Evolutionary conservation across 2,797 vertebrate species (phyloP).

Genomic region (Australoheros facetus): DNA sequence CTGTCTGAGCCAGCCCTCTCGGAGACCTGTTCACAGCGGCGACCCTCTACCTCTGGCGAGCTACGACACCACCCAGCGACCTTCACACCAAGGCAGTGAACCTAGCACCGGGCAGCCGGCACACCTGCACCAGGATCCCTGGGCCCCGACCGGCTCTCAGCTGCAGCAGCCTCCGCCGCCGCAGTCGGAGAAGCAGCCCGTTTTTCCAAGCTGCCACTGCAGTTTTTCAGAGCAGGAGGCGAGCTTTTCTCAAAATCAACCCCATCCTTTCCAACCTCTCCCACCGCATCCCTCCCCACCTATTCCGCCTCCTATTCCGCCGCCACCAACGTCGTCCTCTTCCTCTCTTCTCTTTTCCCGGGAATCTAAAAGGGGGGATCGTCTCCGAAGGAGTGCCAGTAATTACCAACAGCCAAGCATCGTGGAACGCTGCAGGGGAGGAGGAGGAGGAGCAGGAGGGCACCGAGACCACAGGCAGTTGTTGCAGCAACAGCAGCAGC

Average conservation of each 20-base stretch:
- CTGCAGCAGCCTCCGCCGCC: slow-evolving; percentile 52
- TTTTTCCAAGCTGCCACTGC: slow-evolving; percentile 80
- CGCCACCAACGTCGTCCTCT: slow-evolving; percentile 71
- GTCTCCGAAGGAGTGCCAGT: slow-evolving; percentile 74
- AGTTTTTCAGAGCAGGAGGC: slow-evolving; percentile 77
- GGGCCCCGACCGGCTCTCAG: slow-evolving; percentile 74
- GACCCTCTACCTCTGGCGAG: slow-evolving; percentile 71
- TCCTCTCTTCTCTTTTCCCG: slow-evolving; percentile 73
- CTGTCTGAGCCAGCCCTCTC: slow-evolving; percentile 74
- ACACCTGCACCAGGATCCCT: slow-evolving; percentile 75
- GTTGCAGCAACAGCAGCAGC: slow-evolving; percentile 77
- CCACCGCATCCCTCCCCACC: slow-evolving; percentile 78
- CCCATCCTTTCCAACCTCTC: slow-evolving; percentile 63
- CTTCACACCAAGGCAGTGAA: slow-evolving; percentile 56
- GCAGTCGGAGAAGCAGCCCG: slow-evolving; percentile 68
- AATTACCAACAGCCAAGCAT: slow-evolving; percentile 78
- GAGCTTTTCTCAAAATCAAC: slow-evolving; percentile 67
- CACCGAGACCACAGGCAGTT: slow-evolving; percentile 79
- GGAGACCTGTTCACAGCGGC: slow-evolving; percentile 70
- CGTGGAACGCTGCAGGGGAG: slow-evolving; percentile 79
- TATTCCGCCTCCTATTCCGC: slow-evolving; percentile 70
- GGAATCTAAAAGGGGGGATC: slow-evolving; percentile 69
- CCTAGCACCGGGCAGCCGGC: slow-evolving; percentile 60
- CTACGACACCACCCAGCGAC: slow-evolving; percentile 71
- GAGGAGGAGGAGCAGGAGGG: slow-evolving; percentile 78